Percentiles rank a stretch among this genome's conserved stretches.
phyloP scores from a whole-genome alignment of 2,888 invertebrate genomes.

The Laothoe populi region DNA sequence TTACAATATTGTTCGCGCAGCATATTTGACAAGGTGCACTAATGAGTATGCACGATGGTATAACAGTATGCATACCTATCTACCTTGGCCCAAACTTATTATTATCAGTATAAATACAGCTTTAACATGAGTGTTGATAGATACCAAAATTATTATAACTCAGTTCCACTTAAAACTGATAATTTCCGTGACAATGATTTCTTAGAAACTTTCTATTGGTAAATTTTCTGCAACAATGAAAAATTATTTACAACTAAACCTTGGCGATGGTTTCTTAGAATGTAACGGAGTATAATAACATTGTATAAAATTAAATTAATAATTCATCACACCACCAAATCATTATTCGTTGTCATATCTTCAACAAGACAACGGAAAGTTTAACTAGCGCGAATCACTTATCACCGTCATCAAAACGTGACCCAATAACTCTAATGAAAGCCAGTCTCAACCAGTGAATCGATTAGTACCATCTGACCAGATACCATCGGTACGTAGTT shows the following conservation, averaged over 20 bases:
- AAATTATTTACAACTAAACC: not conserved
- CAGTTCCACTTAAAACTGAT: too few species aligned
- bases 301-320: not conserved
- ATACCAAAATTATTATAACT: too few species aligned
- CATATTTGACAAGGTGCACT: too few species aligned
- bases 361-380: slow-evolving; percentile 36
- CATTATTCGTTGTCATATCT: slow-evolving; percentile 18
- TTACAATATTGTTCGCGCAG: too few species aligned
- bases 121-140: too few species aligned
- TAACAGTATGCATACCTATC: too few species aligned
- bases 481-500: slow-evolving; percentile 73
- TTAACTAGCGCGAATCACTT: slow-evolving; percentile 53
- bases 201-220: too few species aligned
- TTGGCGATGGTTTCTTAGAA: not conserved
- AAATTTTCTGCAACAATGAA: not conserved
- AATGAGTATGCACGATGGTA: too few species aligned
- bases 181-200: too few species aligned
- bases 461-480: slow-evolving; percentile 72
- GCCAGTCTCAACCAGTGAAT: slow-evolving; percentile 64
- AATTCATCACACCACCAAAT: slow-evolving; percentile 1
- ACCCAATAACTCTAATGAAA: slow-evolving; percentile 77
- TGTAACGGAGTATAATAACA: not conserved
- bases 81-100: too few species aligned
- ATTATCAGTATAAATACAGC: too few species aligned
- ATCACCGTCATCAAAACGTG: slow-evolving; percentile 60